phyloP scores from a whole-genome alignment of 2,888 invertebrate genomes.

The Aphodius granarius region DNA sequence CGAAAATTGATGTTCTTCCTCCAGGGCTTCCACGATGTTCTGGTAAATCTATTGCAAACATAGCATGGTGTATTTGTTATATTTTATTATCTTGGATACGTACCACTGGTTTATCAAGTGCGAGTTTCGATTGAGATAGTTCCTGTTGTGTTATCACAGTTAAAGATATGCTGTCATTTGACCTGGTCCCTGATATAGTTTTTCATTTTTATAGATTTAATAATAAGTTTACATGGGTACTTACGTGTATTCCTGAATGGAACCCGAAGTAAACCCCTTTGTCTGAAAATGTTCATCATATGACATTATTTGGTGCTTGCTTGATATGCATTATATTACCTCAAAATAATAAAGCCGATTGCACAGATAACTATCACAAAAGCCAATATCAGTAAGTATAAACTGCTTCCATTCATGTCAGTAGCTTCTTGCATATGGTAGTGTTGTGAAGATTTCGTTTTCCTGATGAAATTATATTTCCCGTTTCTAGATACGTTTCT shows the following conservation, averaged over 20 bases:
- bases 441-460: neutral
- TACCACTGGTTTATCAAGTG: neutral
- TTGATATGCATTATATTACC: neutral
- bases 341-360: neutral
- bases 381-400: neutral
- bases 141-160: neutral
- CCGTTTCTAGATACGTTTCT: neutral
- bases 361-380: neutral
- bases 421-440: too few species aligned
- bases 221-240: too few species aligned
- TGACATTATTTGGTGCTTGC: neutral
- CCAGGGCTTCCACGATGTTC: neutral
- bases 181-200: neutral
- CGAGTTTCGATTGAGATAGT: neutral
- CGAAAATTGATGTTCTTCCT: neutral
- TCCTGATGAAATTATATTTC: neutral
- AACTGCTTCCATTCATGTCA: neutral
- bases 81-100: neutral
- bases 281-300: neutral
- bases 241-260: neutral
- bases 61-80: neutral
- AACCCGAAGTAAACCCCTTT: too few species aligned
- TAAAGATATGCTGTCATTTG: neutral
- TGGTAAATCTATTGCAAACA: slow-evolving; percentile 1
- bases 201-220: too few species aligned